Conservation (phyloP, 1,140 invertebrate genomes). For the Eriosoma lanigerum region DNA sequence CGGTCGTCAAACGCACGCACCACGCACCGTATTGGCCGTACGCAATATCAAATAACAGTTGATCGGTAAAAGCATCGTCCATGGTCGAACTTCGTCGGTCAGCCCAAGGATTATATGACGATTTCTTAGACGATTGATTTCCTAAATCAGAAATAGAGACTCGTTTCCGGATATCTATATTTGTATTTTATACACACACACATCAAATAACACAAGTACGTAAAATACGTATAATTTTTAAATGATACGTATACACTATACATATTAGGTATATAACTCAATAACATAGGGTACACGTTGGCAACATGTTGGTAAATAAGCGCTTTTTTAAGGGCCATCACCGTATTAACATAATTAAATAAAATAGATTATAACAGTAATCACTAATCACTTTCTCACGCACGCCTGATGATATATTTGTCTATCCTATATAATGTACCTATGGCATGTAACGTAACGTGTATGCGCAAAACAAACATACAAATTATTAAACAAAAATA, state of each 20-base stretch:
- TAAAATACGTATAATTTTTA: background rate
- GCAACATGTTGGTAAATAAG: background rate
- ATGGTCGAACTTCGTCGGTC: constrained; percentile 48
- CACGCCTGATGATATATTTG: background rate
- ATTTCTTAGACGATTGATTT: constrained; percentile 8
- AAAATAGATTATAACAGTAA: background rate
- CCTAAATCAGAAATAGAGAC: constrained; percentile 30
- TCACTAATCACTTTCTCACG: constrained; percentile 6
- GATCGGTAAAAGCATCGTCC: constrained; percentile 45
- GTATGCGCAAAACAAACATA: no score
- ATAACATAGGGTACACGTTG: no score
- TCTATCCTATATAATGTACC: background rate
- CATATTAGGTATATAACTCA: background rate
- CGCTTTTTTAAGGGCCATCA: background rate
- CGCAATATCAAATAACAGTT: constrained; percentile 47
- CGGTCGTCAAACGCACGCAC: constrained; percentile 9
- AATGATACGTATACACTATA: background rate
- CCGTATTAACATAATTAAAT: no score
- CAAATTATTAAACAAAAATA: no score
- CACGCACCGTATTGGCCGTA: constrained; percentile 46
- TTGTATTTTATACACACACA: background rate
- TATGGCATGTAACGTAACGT: no score
- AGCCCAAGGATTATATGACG: constrained; percentile 45
- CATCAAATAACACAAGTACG: background rate
- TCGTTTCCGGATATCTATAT: constrained; percentile 31